Percentiles rank a stretch among this genome's conserved stretches.
phyloP scores from a whole-genome alignment of 2,797 vertebrate genomes.

The Sebastes diaconus region DNA sequence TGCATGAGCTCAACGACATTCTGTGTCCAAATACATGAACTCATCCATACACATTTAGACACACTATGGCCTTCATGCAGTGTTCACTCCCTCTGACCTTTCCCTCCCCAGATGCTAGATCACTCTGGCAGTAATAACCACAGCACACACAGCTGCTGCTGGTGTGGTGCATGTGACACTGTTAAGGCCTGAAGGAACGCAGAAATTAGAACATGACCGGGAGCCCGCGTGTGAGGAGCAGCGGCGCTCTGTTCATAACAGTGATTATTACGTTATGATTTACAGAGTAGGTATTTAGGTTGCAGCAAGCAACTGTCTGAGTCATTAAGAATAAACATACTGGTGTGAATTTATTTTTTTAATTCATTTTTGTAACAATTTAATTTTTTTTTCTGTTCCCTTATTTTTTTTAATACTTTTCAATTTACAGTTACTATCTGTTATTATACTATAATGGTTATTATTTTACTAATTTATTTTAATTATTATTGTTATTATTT shows the following conservation, averaged over 20 bases:
- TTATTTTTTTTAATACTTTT: too few species aligned
- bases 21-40: neutral
- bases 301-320: neutral
- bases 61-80: neutral
- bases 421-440: too few species aligned
- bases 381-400: too few species aligned
- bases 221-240: slow-evolving; percentile 17
- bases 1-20: neutral
- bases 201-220: slow-evolving; percentile 17
- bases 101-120: neutral
- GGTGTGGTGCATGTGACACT: slow-evolving; percentile 1
- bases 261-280: too few species aligned
- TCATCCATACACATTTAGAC: neutral
- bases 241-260: neutral
- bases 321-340: neutral
- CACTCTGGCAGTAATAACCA: slow-evolving; percentile 17
- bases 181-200: slow-evolving; percentile 8
- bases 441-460: too few species aligned
- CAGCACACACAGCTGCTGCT: slow-evolving; percentile 25
- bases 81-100: neutral
- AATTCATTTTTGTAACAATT: too few species aligned
- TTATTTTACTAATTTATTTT: too few species aligned
- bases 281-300: neutral
- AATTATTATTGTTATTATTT: too few species aligned
- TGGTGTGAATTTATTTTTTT: too few species aligned